A percentile compares a stretch with the other conserved stretches of the same genome.
phyloP scores from a whole-genome alignment of 2,888 invertebrate genomes.

The Vannuccia rotundouncinata region DNA sequence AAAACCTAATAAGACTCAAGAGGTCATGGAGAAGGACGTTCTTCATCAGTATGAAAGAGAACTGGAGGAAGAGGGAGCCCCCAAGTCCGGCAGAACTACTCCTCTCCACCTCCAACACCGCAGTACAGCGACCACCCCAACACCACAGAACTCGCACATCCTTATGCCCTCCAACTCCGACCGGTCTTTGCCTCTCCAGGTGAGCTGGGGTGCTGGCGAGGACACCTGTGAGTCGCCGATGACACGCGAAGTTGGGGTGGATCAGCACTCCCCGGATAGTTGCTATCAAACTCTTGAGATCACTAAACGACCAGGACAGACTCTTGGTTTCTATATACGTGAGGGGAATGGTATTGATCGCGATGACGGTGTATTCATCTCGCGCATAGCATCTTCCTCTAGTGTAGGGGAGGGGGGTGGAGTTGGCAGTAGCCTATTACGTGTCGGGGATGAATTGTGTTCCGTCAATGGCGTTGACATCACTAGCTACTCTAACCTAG shows the following conservation, averaged over 20 bases:
- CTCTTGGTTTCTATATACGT: conserved; percentile 89
- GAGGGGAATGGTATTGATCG: conserved; percentile 97
- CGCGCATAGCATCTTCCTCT: conserved; percentile 85
- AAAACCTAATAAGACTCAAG: no score
- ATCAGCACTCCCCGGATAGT: conserved; percentile 1
- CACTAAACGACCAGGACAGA: conserved; percentile 95
- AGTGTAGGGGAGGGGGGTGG: conserved; percentile 88
- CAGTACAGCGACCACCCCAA: not conserved
- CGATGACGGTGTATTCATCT: conserved; percentile 93
- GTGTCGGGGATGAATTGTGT: conserved; percentile 95
- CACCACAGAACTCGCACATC: not conserved
- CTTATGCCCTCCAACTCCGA: not conserved
- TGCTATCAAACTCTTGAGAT: conserved; percentile 70
- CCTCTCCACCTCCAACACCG: not conserved
- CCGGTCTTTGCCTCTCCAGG: not conserved
- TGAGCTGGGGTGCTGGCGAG: not conserved
- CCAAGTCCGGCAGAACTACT: not conserved
- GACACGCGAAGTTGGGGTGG: conserved; percentile 10
- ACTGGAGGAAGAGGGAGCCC: not conserved
- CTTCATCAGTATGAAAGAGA: no score
- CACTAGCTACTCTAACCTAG: conserved; percentile 81
- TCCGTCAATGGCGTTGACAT: conserved; percentile 97
- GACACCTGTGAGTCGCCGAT: not conserved
- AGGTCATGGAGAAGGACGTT: no score
- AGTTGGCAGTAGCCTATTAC: conserved; percentile 63